Conservation (phyloP, 2,113 vertebrate genomes). For the Merops nubicus region DNA sequence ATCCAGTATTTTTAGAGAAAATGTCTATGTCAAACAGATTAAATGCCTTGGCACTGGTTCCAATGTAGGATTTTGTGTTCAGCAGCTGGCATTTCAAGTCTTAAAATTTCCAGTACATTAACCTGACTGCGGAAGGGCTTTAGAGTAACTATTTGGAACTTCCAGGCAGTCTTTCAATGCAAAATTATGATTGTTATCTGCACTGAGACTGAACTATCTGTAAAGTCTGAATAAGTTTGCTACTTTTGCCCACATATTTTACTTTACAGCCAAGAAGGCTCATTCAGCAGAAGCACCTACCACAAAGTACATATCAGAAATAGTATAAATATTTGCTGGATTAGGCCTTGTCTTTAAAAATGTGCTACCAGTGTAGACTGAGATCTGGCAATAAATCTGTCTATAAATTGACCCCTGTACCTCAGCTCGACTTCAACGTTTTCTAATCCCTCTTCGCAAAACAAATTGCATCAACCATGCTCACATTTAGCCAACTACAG, state of each 20-base stretch:
- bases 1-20: slow-evolving; percentile 15
- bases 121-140: not conserved
- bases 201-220: not conserved
- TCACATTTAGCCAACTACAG: slow-evolving; percentile 71
- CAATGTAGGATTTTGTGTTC: not conserved
- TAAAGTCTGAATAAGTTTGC: not conserved
- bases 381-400: slow-evolving; percentile 22
- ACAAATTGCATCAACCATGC: slow-evolving; percentile 76
- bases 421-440: slow-evolving; percentile 72
- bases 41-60: not conserved
- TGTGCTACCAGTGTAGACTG: not conserved
- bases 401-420: slow-evolving; percentile 64
- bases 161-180: not conserved
- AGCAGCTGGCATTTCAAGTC: not conserved
- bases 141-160: not conserved
- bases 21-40: not conserved
- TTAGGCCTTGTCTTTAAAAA: slow-evolving; percentile 2
- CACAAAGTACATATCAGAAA: not conserved
- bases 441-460: slow-evolving; percentile 78
- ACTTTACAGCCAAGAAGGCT: not conserved
- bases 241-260: not conserved
- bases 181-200: not conserved
- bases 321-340: not conserved
- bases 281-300: not conserved
- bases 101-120: slow-evolving; percentile 7